These are phyloP conservation scores for Melanerpes aurifrons DNA, from an alignment of 2,113 vertebrate genomes.

Conservation along the genomic window DNA sequence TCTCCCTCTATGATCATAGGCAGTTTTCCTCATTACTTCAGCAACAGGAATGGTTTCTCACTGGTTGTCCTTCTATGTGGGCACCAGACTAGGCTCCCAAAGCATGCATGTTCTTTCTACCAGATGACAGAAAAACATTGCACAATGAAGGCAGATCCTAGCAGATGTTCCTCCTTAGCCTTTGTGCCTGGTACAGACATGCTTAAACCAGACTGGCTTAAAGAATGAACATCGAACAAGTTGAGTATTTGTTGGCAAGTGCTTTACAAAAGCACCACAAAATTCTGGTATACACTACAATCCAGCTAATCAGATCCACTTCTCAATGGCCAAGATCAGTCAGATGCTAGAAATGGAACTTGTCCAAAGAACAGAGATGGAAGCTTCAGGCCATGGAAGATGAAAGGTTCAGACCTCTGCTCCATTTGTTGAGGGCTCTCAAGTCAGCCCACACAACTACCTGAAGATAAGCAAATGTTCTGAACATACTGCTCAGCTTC, in stretches of 20 bases:
- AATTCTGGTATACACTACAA: background rate
- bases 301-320: background rate
- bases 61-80: background rate
- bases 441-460: accelerated
- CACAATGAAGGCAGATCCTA: background rate
- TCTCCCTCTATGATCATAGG: accelerated
- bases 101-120: background rate
- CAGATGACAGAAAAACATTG: background rate
- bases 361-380: background rate
- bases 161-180: constrained; percentile 12
- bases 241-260: background rate
- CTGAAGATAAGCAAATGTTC: background rate
- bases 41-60: background rate
- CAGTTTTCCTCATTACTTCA: background rate
- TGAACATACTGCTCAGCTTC: background rate
- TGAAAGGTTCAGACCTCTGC: background rate
- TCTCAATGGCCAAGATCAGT: background rate
- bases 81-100: background rate
- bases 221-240: background rate
- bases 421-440: background rate
- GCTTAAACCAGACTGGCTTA: background rate
- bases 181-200: background rate
- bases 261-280: background rate
- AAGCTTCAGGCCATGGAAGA: background rate
- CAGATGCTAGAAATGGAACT: background rate